Evolutionary conservation across 2,113 vertebrate species (phyloP), one percentile per base, ranked within the genome.

Genomic region (Amphiprion ocellaris): DNA sequence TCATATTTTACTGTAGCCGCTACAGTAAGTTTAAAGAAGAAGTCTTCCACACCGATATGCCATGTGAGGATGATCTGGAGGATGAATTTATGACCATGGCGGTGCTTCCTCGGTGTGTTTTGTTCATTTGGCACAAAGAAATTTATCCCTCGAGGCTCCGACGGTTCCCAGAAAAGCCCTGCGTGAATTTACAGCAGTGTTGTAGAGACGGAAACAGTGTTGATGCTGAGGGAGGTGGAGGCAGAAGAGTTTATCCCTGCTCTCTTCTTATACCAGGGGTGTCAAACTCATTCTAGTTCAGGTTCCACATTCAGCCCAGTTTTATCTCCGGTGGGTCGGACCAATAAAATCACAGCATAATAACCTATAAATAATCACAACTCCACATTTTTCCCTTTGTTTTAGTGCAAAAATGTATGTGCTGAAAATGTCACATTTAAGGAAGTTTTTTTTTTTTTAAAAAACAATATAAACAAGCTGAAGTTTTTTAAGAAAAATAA

Each of bases 101-200:
- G 61, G 46, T 72, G 78, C 76, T 79, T 62, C 82, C 44, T 46
- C 30, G 74, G 49, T 77, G n/a, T 70, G 71, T 62, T 77, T 30
- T 78, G 47, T 73, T 52, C 15, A 58, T 79, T 44, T 69, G 74
- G 55, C 74, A 63, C 15, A 17, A 61, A 37, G 16, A 68, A 49
- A 69, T 81, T 41, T 28, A 52, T 84, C 69, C 61, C 15, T 82
- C 37, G 70, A 70, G 46, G 62, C 58, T 71, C 23, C 62, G 69
- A 84, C 60, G 79, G 55, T 78, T 90, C 76, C 69, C 46, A 63
- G 82, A 75, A 83, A 75, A 80, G 24, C 28, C 24, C 58, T 47
- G 33, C 39, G 8, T 33, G 66, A 64, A 50, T 52, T 75, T 87
- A 77, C 76, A 76, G 59, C 86, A 89, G 87, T 92, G 85, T 92